These are phyloP conservation scores for Tenthredo distinguenda DNA, from an alignment of 2,888 invertebrate species.

Conservation along the genomic window DNA sequence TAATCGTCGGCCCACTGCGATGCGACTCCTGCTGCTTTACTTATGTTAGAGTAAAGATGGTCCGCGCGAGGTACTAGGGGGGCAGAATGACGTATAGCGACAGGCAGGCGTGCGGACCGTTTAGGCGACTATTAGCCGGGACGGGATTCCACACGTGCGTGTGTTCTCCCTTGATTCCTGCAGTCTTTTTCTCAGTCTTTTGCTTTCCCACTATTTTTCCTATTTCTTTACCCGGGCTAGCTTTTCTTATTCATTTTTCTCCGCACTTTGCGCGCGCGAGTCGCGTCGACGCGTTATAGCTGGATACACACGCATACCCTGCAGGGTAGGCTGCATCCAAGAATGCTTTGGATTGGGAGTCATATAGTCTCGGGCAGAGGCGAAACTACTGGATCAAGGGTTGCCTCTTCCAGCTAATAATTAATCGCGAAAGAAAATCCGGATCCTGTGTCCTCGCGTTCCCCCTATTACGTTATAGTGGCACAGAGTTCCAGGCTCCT, in stretches of 20 bases:
- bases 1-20: background rate
- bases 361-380: background rate
- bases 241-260: constrained; percentile 21
- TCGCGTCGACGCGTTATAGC: constrained; percentile 47
- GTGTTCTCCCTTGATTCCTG: background rate
- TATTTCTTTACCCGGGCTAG: constrained; percentile 35
- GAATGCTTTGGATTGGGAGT: background rate
- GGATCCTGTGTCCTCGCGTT: constrained; percentile 15
- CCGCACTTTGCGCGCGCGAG: background rate
- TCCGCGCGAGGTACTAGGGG: constrained; percentile 56
- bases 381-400: background rate
- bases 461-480: too few relatives aligned
- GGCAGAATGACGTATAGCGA: constrained; percentile 68
- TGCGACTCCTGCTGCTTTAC: background rate
- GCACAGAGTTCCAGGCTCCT: background rate
- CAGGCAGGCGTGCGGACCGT: constrained; percentile 67
- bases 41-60: constrained; percentile 11
- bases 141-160: constrained; percentile 62
- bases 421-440: constrained; percentile 37
- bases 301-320: background rate
- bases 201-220: constrained; percentile 14
- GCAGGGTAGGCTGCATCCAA: background rate
- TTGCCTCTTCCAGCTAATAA: constrained; percentile 17
- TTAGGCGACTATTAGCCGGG: constrained; percentile 68
- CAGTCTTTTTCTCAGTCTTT: background rate